These are phyloP conservation scores for Drosophila erecta DNA, from an alignment of 1,140 invertebrate species.

Conservation along the genomic window DNA sequence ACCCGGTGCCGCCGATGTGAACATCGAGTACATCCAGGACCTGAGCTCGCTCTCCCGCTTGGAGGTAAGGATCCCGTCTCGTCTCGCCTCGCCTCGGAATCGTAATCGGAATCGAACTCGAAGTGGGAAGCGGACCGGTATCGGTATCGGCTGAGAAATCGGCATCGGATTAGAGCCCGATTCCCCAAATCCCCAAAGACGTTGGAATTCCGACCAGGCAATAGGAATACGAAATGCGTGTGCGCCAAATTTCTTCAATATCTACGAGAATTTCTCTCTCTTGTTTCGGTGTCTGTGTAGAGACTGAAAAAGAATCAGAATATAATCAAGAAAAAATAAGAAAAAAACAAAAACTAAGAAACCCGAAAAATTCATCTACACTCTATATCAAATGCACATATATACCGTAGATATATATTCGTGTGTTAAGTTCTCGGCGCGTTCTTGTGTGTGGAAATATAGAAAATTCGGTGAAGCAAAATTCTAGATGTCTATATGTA, in stretches of 20 bases:
- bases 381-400: constrained; percentile 40
- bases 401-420: constrained; percentile 32
- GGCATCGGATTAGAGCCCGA: not conserved
- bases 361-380: constrained; percentile 51
- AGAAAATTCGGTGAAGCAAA: constrained; percentile 74
- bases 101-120: not conserved
- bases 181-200: constrained; percentile 1
- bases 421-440: constrained; percentile 42
- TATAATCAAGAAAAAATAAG: constrained; percentile 19
- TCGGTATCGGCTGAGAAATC: not conserved
- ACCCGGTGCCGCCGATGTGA: constrained; percentile 93
- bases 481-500: constrained; percentile 62
- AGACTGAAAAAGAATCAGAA: constrained; percentile 34
- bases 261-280: constrained; percentile 27
- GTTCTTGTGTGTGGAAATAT: constrained; percentile 76
- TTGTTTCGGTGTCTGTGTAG: constrained; percentile 29
- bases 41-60: constrained; percentile 95
- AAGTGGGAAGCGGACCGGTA: not conserved
- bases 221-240: constrained; percentile 35
- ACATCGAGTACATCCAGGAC: constrained; percentile 96
- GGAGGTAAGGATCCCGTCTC: constrained; percentile 89
- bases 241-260: constrained; percentile 38
- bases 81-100: no score
- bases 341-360: constrained; percentile 39
- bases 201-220: constrained; percentile 9